Base-by-base conservation (phyloP, 2,797 vertebrate species). In the Phalloptychus januarius region DNA sequence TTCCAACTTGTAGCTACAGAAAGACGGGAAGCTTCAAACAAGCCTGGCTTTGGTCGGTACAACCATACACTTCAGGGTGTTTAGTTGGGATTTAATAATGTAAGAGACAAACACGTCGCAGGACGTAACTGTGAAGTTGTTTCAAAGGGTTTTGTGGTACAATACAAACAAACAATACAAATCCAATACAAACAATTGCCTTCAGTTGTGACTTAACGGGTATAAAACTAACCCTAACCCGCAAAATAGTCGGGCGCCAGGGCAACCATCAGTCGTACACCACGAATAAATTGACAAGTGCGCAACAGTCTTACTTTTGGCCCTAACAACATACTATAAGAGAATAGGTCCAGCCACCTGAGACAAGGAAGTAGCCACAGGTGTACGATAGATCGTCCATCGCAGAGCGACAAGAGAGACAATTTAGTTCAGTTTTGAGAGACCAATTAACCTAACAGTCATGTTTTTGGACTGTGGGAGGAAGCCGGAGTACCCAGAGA, bases 1-100 rank as follows among this genome's bases (percentile, higher is more conserved):
- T 77, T 92, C 81, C 82, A 81, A 88, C 86, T 79, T 83, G 90
- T 78, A 44, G 65, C 83, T 83, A 56, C 86, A 79, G 83, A 74
- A 33, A 69, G 88, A 94, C 88, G 79, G 83, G 83, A 87, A 79
- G 85, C 79, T 72, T 79, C 77, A 88, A 89, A 91, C 86, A 87
- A 83, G 87, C 75, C 87, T 87, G 88, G 77, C 77, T 86, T 86
- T 86, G 82, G 74, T 84, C 77, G 84, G 12, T 67, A 23, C 33
- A 40, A 11, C 20, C 56, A 61, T 28, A 61, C 13, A 61, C 13
- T 16, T 61, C 56, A 28, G 25, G 23, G 13, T 16, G 2, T 61
- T 56, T 56, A 13, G 23, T 56, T 56, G n/a, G 54, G 54, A 28
- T 56, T 28, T 31, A 15, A 15, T 31, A 2, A 61, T 31, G 56